Percentiles rank a stretch among this genome's conserved stretches.
phyloP scores from a whole-genome alignment of 2,888 invertebrate species.

The Lacanobia wlatinum region DNA sequence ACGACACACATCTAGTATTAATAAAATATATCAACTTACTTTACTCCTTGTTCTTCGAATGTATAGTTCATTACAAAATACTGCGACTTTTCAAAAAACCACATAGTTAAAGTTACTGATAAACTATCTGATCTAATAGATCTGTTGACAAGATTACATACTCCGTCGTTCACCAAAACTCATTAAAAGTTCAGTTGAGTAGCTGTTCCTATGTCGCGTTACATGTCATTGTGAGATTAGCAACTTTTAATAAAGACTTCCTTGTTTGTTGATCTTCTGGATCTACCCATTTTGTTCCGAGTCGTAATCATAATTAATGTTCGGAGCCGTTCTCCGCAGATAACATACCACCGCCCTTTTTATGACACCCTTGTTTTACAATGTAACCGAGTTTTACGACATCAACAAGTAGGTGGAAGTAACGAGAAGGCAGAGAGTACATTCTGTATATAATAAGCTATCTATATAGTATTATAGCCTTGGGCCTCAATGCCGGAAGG shows the following conservation, averaged over 20 bases:
- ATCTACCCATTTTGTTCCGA: slow-evolving; percentile 49
- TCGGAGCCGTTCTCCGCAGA: slow-evolving; percentile 70
- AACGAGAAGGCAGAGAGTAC: slow-evolving; percentile 57
- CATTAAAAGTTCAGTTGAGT: slow-evolving; percentile 29
- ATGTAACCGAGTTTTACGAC: slow-evolving; percentile 75
- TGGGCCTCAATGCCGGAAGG: slow-evolving; percentile 51
- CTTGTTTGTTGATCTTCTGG: slow-evolving; percentile 38
- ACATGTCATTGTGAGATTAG: slow-evolving; percentile 24
- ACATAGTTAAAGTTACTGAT: slow-evolving; percentile 1
- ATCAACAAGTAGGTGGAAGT: slow-evolving; percentile 66
- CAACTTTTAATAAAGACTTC: slow-evolving; percentile 38
- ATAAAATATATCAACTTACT: background rate
- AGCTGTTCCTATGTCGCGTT: background rate
- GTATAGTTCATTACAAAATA: background rate
- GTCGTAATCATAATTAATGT: slow-evolving; percentile 82
- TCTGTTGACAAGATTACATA: slow-evolving; percentile 8
- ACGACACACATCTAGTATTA: background rate
- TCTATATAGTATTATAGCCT: slow-evolving; percentile 16
- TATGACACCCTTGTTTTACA: slow-evolving; percentile 78
- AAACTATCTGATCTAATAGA: slow-evolving; percentile 9
- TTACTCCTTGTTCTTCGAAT: background rate
- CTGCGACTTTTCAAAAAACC: background rate
- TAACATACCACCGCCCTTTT: slow-evolving; percentile 75
- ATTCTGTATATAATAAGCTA: slow-evolving; percentile 29
- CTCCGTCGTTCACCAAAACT: slow-evolving; percentile 24